A percentile compares a stretch with the other conserved stretches of the same genome.
These are phyloP conservation scores for Yponomeuta plumbellus DNA, from an alignment of 2,888 invertebrate species.

Conservation along the genomic window DNA sequence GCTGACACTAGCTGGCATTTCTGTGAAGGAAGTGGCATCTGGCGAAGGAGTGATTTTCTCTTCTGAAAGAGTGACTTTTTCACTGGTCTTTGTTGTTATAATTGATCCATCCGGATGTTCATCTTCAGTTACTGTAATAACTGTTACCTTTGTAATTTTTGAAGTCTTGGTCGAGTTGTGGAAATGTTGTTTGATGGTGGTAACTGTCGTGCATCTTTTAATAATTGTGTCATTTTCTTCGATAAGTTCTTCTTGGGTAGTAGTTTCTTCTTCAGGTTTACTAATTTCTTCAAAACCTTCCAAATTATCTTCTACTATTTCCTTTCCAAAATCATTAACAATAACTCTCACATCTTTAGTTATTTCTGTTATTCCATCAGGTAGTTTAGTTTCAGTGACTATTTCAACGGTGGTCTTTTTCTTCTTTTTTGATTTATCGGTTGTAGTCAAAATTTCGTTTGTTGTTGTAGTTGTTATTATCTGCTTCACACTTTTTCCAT, in stretches of 20 bases:
- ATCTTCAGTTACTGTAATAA: conserved; percentile 27
- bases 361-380: conserved; percentile 58
- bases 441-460: conserved; percentile 50
- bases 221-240: conserved; percentile 24
- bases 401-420: conserved; percentile 58
- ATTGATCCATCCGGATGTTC: conserved; percentile 25
- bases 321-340: conserved; percentile 49
- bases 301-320: conserved; percentile 32
- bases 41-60: conserved; percentile 31
- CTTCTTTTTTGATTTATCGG: conserved; percentile 52
- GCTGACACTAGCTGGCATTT: conserved; percentile 20
- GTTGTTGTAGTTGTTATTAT: conserved; percentile 55
- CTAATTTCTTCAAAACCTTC: conserved; percentile 37
- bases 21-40: conserved; percentile 30
- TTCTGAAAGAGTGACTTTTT: conserved; percentile 32
- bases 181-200: conserved; percentile 26
- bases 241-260: conserved; percentile 21
- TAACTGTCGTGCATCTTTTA: conserved; percentile 26
- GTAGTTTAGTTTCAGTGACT: conserved; percentile 52
- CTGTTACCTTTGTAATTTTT: conserved; percentile 26
- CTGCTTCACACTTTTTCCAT: conserved; percentile 55
- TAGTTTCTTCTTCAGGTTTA: conserved; percentile 22
- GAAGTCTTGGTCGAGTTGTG: conserved; percentile 20
- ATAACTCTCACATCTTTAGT: conserved; percentile 61
- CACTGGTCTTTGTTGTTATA: conserved; percentile 26